Percentiles rank a stretch among this genome's conserved stretches.
Conservation (phyloP, 2,113 vertebrate species). For the Sapajus apella region DNA sequence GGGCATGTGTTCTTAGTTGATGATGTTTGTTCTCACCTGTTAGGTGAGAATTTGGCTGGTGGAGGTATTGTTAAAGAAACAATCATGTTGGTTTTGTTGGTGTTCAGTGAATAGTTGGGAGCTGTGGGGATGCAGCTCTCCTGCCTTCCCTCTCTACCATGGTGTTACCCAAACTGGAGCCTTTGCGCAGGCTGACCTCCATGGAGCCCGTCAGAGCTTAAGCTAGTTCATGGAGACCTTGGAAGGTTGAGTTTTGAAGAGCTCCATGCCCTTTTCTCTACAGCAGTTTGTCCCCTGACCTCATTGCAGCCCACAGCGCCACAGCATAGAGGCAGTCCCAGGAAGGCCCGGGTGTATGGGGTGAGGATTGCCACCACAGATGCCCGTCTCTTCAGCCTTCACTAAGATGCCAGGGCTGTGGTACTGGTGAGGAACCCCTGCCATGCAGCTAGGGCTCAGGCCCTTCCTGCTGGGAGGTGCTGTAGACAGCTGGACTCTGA, state of each 20-base stretch:
- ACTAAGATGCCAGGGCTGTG: background rate
- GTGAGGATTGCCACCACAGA: background rate
- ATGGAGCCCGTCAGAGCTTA: accelerated
- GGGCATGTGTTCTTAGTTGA: accelerated
- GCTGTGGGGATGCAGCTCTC: background rate
- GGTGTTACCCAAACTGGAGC: background rate
- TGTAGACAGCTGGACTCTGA: background rate
- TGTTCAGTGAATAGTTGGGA: background rate
- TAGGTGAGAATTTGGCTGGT: background rate
- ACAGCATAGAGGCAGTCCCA: background rate
- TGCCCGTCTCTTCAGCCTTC: background rate
- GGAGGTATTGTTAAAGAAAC: background rate
- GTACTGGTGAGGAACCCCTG: background rate
- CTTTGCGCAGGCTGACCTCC: background rate
- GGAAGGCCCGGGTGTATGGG: background rate
- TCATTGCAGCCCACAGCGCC: background rate
- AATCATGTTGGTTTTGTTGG: background rate
- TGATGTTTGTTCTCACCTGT: accelerated
- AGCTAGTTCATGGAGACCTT: background rate
- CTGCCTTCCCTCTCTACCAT: accelerated
- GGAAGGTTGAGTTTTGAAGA: background rate
- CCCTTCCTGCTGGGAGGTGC: accelerated
- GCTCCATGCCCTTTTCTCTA: accelerated
- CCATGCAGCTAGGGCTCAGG: too few species aligned
- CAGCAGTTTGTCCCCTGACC: background rate